Evolutionary conservation across 2,888 invertebrate species (phyloP).

Genomic region (Athetis lepigone): DNA sequence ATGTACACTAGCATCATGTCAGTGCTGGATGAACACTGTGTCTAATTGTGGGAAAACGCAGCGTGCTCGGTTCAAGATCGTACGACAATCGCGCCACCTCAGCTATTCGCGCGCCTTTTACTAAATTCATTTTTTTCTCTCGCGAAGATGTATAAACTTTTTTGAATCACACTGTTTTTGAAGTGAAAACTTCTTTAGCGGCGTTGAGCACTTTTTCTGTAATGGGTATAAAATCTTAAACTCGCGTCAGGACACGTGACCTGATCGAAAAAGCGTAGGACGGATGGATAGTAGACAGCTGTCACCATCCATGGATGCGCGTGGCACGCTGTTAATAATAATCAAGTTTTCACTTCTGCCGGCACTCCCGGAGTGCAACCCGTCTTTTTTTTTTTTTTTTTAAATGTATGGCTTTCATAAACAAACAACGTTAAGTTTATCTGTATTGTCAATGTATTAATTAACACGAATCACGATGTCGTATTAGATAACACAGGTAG

Average conservation of each 20-base stretch:
- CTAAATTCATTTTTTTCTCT: constrained; percentile 64
- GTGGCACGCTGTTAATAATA: too few relatives aligned
- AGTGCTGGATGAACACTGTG: constrained; percentile 61
- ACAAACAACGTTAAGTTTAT: constrained; percentile 39
- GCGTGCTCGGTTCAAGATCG: constrained; percentile 71
- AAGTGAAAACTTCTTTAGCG: too few relatives aligned
- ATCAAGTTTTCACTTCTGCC: too few relatives aligned
- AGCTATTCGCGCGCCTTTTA: constrained; percentile 67
- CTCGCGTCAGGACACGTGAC: too few relatives aligned
- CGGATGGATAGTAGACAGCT: too few relatives aligned
- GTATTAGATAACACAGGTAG: constrained; percentile 38
- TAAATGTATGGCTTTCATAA: constrained; percentile 12
- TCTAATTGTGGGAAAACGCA: constrained; percentile 68
- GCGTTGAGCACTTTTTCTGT: too few relatives aligned
- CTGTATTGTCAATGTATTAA: constrained; percentile 24
- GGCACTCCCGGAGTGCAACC: too few relatives aligned
- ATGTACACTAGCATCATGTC: constrained; percentile 21
- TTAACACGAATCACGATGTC: constrained; percentile 32
- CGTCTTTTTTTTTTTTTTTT: too few relatives aligned
- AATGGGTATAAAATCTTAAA: too few relatives aligned
- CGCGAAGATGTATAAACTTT: constrained; percentile 32
- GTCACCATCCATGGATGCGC: too few relatives aligned
- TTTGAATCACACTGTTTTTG: constrained; percentile 24
- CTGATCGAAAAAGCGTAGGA: too few relatives aligned
- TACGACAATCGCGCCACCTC: constrained; percentile 81